Evolutionary conservation across 2,888 invertebrate genomes (phyloP), one percentile per base, ranked within the genome.

Genomic region (Oscheius onirici): DNA sequence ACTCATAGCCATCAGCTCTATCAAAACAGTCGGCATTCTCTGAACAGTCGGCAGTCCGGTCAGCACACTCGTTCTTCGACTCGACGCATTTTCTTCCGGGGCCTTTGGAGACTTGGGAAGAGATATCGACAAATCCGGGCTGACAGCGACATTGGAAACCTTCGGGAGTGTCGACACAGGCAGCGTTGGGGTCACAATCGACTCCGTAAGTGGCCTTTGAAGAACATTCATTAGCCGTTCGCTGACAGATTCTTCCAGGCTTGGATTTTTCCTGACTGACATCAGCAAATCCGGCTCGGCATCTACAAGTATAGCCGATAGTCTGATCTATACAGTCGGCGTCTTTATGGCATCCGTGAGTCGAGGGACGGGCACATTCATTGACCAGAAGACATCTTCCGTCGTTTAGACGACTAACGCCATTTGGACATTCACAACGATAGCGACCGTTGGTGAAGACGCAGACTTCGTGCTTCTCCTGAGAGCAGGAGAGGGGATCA

Each of bases 21-120:
- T 95, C 95, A 88, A 95, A 93, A 87, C 95, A 95, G 54, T 92
- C 92, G 0, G 95, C 93, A 84, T 94, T 91, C 70, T 92, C 91
- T 0, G 94, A 94, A 83, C 95, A 95, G 86, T 95, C 95, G 86
- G 95, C 93, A 89, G 74, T 70, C 26, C 81, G 79, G 20, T 72
- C 77, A 13, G 79, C 71, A 49, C 86, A 86, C 63, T 86, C 86
- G 69, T 86, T 85, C 54, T 82, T 74, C 15, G 81, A 74, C 66
- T 77, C 77, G 3, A 80, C 76, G 49, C 83, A 82, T 71, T 83
- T 80, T 69, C 84, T 74, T 55, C 86, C 86, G 2, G 85, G 85
- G 10, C 82, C 71, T 46, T 77, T 77, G n/a, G 73, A 72, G 69
- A 80, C 73, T 17, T 77, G 71, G 3, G 81, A 76, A 11, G 84